Percentiles rank a stretch among this genome's conserved stretches.
Evolutionary conservation across 2,113 vertebrate species (phyloP).

Genomic region (Lipophrys pholis): DNA sequence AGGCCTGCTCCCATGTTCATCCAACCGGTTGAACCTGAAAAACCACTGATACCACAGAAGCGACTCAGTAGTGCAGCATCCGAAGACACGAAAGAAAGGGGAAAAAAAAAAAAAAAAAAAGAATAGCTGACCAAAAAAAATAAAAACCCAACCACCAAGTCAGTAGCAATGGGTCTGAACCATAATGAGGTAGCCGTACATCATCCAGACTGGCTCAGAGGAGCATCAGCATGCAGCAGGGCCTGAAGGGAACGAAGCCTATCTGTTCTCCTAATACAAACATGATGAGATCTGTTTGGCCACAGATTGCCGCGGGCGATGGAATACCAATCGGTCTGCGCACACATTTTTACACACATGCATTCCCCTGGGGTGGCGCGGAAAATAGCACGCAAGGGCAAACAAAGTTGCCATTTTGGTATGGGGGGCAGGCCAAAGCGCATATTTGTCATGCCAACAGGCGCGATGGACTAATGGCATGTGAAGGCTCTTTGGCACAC

Average conservation of each 20-base stretch:
- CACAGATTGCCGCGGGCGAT: conserved; percentile 49
- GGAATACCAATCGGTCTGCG: conserved; percentile 61
- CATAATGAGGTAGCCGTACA: conserved; percentile 22
- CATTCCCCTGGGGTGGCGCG: conserved; percentile 9
- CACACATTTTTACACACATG: conserved; percentile 52
- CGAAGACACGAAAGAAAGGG: too few relatives aligned
- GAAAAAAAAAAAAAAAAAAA: too few relatives aligned
- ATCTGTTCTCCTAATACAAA: conserved; percentile 64
- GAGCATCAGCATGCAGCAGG: conserved; percentile 57
- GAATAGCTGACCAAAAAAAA: conserved; percentile 8
- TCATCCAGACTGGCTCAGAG: conserved; percentile 41
- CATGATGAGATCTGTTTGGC: conserved; percentile 75
- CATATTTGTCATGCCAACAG: conserved; percentile 44
- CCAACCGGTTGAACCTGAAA: not conserved
- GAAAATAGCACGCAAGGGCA: conserved; percentile 12
- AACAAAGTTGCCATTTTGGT: conserved; percentile 43
- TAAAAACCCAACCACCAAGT: conserved; percentile 1
- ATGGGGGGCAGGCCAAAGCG: conserved; percentile 19
- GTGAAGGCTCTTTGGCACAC: conserved; percentile 61
- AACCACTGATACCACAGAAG: conserved; percentile 5
- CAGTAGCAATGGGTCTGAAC: not conserved
- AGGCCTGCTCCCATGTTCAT: conserved; percentile 2
- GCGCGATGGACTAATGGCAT: conserved; percentile 59
- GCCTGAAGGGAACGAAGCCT: conserved; percentile 55
- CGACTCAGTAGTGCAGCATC: conserved; percentile 11